Evolutionary conservation across 2,113 vertebrate species (phyloP).

Genomic region (Varanus komodoensis): DNA sequence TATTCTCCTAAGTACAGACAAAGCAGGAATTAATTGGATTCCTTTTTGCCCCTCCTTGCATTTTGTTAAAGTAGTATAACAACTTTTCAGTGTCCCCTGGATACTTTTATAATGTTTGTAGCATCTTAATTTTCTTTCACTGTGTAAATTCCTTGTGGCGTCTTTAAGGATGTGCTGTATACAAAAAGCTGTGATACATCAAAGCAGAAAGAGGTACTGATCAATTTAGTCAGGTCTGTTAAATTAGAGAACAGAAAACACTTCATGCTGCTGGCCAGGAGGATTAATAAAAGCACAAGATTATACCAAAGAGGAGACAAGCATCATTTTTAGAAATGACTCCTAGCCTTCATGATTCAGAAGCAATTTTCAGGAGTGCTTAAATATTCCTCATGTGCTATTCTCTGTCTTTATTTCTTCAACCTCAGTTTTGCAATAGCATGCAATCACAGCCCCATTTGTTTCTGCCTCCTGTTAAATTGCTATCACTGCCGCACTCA

Average conservation of each 20-base stretch:
- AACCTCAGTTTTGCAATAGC: not conserved
- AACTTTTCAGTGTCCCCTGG: conserved; percentile 35
- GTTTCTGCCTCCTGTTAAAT: not conserved
- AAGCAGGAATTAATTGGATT: conserved; percentile 53
- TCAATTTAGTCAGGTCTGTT: conserved; percentile 27
- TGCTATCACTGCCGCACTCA: not conserved
- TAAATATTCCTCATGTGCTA: not conserved
- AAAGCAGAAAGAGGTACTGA: conserved; percentile 49
- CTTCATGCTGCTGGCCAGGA: not conserved
- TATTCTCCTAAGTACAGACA: not conserved
- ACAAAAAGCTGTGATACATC: conserved; percentile 44
- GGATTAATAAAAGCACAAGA: conserved; percentile 45
- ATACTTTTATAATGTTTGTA: conserved; percentile 42
- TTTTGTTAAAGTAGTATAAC: conserved; percentile 44
- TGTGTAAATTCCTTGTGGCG: conserved; percentile 41
- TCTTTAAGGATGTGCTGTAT: conserved; percentile 50
- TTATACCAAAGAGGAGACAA: conserved; percentile 35
- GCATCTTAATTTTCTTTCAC: conserved; percentile 56
- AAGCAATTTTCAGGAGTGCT: conserved; percentile 12
- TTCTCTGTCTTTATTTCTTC: not conserved
- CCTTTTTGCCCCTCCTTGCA: conserved; percentile 13
- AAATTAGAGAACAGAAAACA: conserved; percentile 47
- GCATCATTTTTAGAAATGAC: conserved; percentile 20
- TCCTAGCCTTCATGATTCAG: conserved; percentile 32
- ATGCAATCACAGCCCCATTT: not conserved